Evolutionary conservation across 2,113 vertebrate species (phyloP).

Genomic region (Coreoperca whiteheadi): DNA sequence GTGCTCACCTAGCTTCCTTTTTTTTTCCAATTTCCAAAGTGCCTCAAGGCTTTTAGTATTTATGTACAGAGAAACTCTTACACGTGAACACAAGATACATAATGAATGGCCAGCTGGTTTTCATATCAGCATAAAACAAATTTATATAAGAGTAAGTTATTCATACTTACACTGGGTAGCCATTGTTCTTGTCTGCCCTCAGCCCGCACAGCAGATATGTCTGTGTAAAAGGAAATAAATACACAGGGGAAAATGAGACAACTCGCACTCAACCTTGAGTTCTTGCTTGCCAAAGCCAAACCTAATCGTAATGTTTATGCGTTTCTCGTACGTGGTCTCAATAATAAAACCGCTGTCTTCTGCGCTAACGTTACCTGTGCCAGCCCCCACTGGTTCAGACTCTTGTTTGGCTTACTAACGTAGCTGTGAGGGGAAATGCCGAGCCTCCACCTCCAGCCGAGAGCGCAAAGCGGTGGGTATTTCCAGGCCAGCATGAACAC

Average conservation of each 20-base stretch:
- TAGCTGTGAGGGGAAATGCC: slow-evolving; percentile 70
- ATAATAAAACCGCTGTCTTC: slow-evolving; percentile 27
- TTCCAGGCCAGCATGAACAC: slow-evolving; percentile 82
- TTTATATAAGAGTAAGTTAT: slow-evolving; percentile 23
- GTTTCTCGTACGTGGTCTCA: slow-evolving; percentile 37
- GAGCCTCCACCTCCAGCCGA: slow-evolving; percentile 75
- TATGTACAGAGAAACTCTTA: not conserved
- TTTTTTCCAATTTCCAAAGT: not conserved
- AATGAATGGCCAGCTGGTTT: not conserved
- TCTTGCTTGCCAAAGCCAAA: slow-evolving; percentile 10
- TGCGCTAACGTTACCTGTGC: slow-evolving; percentile 65
- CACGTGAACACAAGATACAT: fast-evolving
- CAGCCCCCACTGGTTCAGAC: slow-evolving; percentile 33
- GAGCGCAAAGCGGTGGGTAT: slow-evolving; percentile 79
- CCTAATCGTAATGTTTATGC: slow-evolving; percentile 1
- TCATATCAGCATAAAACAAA: not conserved
- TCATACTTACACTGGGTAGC: slow-evolving; percentile 94
- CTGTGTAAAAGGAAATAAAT: slow-evolving; percentile 61
- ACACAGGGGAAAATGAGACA: slow-evolving; percentile 53
- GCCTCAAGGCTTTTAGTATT: not conserved
- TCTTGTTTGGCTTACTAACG: slow-evolving; percentile 57
- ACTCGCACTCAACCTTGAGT: slow-evolving; percentile 23
- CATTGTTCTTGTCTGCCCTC: slow-evolving; percentile 90
- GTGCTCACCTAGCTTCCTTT: slow-evolving; percentile 24
- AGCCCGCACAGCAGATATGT: slow-evolving; percentile 84